Evolutionary conservation across 2,797 vertebrate genomes (phyloP).

Genomic region (Galago senegalensis): DNA sequence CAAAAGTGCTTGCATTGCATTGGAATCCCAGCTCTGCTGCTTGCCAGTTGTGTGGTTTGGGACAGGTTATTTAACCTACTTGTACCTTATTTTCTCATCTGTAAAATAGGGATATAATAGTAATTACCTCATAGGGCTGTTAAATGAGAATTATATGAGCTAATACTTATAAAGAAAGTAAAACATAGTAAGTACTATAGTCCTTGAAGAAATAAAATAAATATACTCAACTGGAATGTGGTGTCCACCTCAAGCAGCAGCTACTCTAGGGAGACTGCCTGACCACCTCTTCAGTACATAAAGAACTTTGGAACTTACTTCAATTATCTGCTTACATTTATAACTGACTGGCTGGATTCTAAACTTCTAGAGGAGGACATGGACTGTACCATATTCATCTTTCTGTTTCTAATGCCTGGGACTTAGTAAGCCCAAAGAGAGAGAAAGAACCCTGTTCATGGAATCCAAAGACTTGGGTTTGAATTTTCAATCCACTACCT

Average conservation of each 20-base stretch:
- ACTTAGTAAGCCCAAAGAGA: slow-evolving; percentile 9
- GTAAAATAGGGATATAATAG: background rate
- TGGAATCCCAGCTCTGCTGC: background rate
- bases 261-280: background rate
- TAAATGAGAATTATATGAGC: slow-evolving; percentile 2
- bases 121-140: background rate
- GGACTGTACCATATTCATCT: background rate
- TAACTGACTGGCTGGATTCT: background rate
- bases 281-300: background rate
- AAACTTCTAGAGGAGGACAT: background rate
- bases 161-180: slow-evolving; percentile 34
- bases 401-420: slow-evolving; percentile 12
- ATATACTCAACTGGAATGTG: background rate
- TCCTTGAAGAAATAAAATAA: slow-evolving; percentile 3
- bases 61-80: background rate
- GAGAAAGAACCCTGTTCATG: background rate
- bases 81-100: background rate
- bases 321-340: background rate
- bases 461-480: background rate
- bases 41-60: background rate
- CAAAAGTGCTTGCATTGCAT: background rate
- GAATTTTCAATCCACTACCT: background rate
- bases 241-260: background rate
- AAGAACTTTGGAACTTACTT: background rate
- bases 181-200: background rate